Evolutionary conservation across 2,113 vertebrate genomes (phyloP).

Genomic region (Nothobranchius furzeri): DNA sequence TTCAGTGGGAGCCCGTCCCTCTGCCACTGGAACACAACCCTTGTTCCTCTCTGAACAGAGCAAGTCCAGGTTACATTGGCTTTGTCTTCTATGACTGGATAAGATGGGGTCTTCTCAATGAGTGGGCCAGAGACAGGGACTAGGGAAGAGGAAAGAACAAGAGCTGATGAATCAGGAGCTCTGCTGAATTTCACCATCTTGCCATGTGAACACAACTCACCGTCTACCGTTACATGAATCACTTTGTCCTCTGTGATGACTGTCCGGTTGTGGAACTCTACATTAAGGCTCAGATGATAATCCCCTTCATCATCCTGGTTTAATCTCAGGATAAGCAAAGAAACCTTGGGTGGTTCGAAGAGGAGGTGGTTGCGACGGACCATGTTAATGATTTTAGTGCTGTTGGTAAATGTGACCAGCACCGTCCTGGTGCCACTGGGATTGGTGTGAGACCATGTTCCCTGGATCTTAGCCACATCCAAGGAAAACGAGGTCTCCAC

Average conservation of each 20-base stretch:
- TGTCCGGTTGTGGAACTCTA: conserved; percentile 55
- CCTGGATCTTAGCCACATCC: conserved; percentile 68
- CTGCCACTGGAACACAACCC: conserved; percentile 75
- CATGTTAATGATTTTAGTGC: conserved; percentile 53
- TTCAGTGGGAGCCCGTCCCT: conserved; percentile 51
- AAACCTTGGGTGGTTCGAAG: conserved; percentile 63
- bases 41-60: conserved; percentile 72
- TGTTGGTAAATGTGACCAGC: conserved; percentile 72
- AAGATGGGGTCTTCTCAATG: conserved; percentile 61
- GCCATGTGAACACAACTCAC: conserved; percentile 55
- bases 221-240: conserved; percentile 74
- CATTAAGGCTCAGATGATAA: conserved; percentile 73
- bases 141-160: conserved; percentile 13
- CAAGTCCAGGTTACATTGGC: conserved; percentile 78
- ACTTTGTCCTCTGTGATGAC: conserved; percentile 59
- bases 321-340: conserved; percentile 65
- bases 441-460: conserved; percentile 71
- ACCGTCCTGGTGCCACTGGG: conserved; percentile 33
- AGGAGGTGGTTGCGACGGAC: conserved; percentile 44
- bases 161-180: neutral
- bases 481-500: conserved; percentile 66
- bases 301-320: conserved; percentile 67
- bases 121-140: conserved; percentile 76
- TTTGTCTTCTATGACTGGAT: conserved; percentile 75
- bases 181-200: neutral